phyloP scores from a whole-genome alignment of 92 coral and sea anemone genomes.

The Parazoanthus atlanticus region DNA sequence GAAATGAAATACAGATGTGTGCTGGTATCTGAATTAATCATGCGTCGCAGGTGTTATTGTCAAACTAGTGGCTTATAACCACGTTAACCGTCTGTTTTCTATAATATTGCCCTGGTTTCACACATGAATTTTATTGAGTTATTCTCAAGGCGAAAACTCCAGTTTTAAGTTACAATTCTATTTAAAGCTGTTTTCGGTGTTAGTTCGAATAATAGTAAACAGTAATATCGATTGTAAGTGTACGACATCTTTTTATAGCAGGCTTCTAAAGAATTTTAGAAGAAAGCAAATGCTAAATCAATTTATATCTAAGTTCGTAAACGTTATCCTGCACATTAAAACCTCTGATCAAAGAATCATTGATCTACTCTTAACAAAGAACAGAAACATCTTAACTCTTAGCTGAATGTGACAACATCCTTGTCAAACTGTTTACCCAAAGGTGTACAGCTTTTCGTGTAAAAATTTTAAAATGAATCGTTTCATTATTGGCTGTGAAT shows the following conservation, averaged over 20 bases:
- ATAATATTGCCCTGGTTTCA: background rate
- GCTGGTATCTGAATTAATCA: background rate
- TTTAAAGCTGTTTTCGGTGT: constrained; percentile 1
- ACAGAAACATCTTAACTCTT: background rate
- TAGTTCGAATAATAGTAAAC: background rate
- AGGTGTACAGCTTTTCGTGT: background rate
- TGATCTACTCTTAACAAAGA: background rate
- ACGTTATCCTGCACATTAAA: background rate
- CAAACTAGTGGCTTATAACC: background rate
- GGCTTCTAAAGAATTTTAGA: background rate
- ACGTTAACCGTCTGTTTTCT: constrained; percentile 15
- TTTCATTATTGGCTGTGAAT: constrained; percentile 38
- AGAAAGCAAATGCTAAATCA: background rate
- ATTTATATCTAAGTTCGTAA: background rate
- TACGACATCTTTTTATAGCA: background rate
- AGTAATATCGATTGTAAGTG: background rate
- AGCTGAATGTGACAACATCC: background rate
- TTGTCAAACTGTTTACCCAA: constrained; percentile 14
- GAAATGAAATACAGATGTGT: background rate
- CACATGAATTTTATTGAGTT: background rate
- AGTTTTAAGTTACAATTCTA: constrained; percentile 42
- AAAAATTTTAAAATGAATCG: constrained; percentile 26
- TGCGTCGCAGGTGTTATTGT: background rate
- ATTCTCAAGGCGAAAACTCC: background rate
- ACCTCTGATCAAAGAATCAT: no score